phyloP scores from a whole-genome alignment of 2,888 invertebrate species.

The Ophraella communa region DNA sequence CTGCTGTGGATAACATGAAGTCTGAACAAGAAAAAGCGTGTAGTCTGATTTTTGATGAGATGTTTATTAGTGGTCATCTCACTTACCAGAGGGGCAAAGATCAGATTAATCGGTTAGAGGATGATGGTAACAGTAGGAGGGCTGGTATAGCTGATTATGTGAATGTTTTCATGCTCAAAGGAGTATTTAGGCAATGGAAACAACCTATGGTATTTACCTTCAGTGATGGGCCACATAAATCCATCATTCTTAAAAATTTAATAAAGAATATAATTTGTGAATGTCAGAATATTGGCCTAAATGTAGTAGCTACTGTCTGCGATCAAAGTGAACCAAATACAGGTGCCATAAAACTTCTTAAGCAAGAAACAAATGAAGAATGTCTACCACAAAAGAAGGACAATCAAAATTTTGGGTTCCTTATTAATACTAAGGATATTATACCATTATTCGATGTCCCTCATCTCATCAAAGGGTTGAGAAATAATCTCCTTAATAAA shows the following conservation, averaged over 20 bases:
- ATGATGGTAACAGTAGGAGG: no score
- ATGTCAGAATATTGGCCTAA: neutral
- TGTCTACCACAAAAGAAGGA: neutral
- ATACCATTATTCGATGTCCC: slow-evolving; percentile 34
- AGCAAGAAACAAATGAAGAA: neutral
- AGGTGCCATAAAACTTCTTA: neutral
- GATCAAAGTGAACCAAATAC: neutral
- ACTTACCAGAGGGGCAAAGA: no score
- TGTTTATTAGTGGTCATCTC: no score
- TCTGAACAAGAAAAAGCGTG: no score
- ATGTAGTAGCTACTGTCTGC: no score
- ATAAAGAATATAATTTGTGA: neutral
- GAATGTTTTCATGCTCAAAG: neutral
- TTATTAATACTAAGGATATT: slow-evolving; percentile 22
- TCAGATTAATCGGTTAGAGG: no score
- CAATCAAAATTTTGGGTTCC: slow-evolving; percentile 26
- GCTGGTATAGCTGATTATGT: no score
- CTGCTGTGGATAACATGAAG: no score
- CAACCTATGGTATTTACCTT: slow-evolving; percentile 13
- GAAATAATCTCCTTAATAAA: slow-evolving; percentile 28
- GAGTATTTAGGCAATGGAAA: slow-evolving; percentile 9
- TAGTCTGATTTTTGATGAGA: no score
- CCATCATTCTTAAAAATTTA: neutral
- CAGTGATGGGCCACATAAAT: slow-evolving; percentile 5
- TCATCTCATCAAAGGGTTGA: slow-evolving; percentile 33